Conservation (phyloP, 2,797 vertebrate species). For the Peromyscus attwateri region DNA sequence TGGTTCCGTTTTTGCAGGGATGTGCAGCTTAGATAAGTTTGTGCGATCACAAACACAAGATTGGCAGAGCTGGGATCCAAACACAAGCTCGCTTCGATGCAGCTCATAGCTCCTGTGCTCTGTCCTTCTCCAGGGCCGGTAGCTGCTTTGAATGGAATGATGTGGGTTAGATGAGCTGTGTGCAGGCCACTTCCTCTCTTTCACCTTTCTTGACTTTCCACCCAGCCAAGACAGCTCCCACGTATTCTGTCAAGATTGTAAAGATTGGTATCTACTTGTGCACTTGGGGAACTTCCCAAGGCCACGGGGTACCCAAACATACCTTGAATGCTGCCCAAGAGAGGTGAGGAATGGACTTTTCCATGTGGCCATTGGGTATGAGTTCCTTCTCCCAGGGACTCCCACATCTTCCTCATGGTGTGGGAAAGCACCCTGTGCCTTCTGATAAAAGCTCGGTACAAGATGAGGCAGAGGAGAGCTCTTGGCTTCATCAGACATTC, state of each 20-base stretch:
- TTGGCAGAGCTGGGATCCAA: neutral
- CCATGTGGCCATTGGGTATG: constrained; percentile 33
- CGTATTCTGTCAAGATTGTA: neutral
- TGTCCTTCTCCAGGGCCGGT: neutral
- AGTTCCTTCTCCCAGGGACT: constrained; percentile 45
- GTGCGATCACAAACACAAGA: fast-evolving
- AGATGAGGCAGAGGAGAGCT: neutral
- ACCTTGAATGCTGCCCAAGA: neutral
- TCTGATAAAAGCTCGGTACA: constrained; percentile 58
- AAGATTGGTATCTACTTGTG: constrained; percentile 69
- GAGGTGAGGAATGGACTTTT: constrained; percentile 55
- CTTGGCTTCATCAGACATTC: neutral
- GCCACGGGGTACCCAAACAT: neutral
- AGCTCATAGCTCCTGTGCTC: neutral
- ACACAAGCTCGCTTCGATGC: too few species aligned
- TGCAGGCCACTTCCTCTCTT: constrained; percentile 66
- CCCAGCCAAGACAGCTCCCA: constrained; percentile 54
- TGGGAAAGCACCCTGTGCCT: constrained; percentile 59
- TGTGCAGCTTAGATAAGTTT: neutral
- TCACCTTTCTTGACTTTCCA: constrained; percentile 41
- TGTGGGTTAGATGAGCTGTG: neutral
- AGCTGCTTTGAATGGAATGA: neutral
- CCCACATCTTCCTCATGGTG: constrained; percentile 57
- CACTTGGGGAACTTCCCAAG: constrained; percentile 51
- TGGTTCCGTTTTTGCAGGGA: too few species aligned